A percentile compares a stretch with the other conserved stretches of the same genome.
Evolutionary conservation across 2,797 vertebrate genomes (phyloP).

Genomic region (Cottoperca gobio): DNA sequence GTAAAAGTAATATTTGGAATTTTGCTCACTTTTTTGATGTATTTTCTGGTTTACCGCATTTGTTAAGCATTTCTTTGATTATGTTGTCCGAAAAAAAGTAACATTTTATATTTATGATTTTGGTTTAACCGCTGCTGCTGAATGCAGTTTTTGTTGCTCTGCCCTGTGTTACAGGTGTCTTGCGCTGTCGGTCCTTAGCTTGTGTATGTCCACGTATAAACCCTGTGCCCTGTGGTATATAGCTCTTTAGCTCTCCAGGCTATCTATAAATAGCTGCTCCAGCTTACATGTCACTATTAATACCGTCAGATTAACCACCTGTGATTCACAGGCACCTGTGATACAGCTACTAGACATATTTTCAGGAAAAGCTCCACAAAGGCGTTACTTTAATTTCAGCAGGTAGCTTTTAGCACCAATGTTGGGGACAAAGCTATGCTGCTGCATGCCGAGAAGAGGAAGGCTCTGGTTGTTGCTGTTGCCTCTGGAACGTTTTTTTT

Average conservation of each 20-base stretch:
- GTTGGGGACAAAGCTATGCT: constrained; percentile 4
- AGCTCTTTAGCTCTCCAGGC: constrained; percentile 74
- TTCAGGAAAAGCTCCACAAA: constrained; percentile 72
- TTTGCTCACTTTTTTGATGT: constrained; percentile 21
- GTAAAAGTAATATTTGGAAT: neutral
- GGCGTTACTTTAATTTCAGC: constrained; percentile 17
- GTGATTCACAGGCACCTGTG: constrained; percentile 71
- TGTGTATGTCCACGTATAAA: constrained; percentile 46
- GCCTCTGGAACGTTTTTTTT: neutral
- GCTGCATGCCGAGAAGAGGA: neutral
- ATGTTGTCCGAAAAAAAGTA: neutral
- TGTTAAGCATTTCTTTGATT: neutral
- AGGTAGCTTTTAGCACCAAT: neutral
- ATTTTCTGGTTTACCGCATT: constrained; percentile 7
- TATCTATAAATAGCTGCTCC: constrained; percentile 80
- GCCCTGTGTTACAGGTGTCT: constrained; percentile 1
- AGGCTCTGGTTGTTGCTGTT: constrained; percentile 3
- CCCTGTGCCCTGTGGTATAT: constrained; percentile 66
- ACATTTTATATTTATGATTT: neutral
- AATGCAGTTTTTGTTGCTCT: neutral
- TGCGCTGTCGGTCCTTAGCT: constrained; percentile 24
- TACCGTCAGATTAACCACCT: constrained; percentile 82
- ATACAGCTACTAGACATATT: constrained; percentile 72
- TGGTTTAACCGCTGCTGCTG: neutral
- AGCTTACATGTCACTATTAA: constrained; percentile 84